phyloP scores from a whole-genome alignment of 2,797 vertebrate genomes.

The Myotis myotis region DNA sequence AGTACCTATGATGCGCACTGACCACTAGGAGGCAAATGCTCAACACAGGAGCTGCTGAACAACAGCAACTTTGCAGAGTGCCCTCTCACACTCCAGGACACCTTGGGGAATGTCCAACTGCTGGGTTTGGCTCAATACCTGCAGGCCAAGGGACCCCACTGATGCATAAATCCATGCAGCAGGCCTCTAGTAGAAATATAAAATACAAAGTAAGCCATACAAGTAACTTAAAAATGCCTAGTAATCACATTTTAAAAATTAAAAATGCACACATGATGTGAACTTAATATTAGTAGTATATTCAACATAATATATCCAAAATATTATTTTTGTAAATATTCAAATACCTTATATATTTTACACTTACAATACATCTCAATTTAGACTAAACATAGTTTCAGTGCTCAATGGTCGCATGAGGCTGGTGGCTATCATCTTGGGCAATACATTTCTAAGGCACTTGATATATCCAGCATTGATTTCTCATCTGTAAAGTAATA shows the following conservation, averaged over 20 bases:
- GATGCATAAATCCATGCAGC: too few relatives aligned
- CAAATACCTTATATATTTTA: neutral
- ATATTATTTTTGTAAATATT: neutral
- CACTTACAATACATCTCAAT: neutral
- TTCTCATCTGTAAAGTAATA: neutral
- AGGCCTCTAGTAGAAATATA: neutral
- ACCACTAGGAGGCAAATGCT: too few relatives aligned
- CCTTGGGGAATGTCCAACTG: too few relatives aligned
- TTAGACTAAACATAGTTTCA: neutral
- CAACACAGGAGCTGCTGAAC: too few relatives aligned
- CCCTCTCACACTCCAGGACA: too few relatives aligned
- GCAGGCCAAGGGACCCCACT: too few relatives aligned
- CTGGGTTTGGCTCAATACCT: too few relatives aligned
- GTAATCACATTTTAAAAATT: neutral
- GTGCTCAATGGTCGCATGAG: rapidly evolving
- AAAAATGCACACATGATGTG: neutral
- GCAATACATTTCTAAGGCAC: neutral
- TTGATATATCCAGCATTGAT: neutral
- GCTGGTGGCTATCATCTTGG: neutral
- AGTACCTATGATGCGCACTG: too few relatives aligned
- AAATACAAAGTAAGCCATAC: neutral
- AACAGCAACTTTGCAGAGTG: too few relatives aligned
- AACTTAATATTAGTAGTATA: neutral
- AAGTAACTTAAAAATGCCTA: neutral
- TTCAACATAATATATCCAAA: neutral